These are phyloP conservation scores for Chymomyza caudatula DNA, from an alignment of 2,888 invertebrate genomes.

Conservation along the genomic window DNA sequence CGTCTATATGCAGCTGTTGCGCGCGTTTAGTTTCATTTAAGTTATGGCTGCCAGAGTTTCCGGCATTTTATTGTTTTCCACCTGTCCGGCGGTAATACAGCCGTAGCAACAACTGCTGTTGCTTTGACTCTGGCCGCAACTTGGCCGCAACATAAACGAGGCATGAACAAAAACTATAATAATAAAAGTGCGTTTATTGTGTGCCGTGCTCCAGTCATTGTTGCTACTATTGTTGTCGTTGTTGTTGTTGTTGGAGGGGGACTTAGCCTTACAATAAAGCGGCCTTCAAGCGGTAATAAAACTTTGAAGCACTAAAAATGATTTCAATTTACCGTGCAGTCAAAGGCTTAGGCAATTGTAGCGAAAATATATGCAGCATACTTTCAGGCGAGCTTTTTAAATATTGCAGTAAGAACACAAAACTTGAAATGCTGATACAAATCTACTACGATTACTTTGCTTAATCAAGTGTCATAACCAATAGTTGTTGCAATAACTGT, in stretches of 20 bases:
- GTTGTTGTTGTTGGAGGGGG: conserved; percentile 7
- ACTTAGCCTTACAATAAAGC: conserved; percentile 10
- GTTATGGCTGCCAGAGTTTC: conserved; percentile 44
- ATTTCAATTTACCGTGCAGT: conserved; percentile 30
- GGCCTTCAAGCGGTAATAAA: conserved; percentile 11
- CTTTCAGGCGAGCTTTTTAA: no score
- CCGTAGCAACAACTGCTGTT: background rate
- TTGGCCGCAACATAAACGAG: background rate
- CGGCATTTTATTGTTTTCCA: conserved; percentile 51
- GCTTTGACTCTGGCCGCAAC: background rate
- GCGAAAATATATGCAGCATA: no score
- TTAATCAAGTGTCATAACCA: no score
- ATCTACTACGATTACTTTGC: no score
- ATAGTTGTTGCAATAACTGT: no score
- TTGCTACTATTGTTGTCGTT: conserved; percentile 13
- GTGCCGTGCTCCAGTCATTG: background rate
- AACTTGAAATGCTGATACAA: no score
- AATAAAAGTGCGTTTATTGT: background rate
- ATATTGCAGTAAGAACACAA: no score
- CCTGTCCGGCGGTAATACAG: conserved; percentile 29
- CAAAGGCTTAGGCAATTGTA: background rate
- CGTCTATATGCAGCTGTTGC: background rate
- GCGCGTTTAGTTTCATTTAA: conserved; percentile 35
- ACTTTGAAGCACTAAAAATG: conserved; percentile 31
- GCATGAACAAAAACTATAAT: conserved; percentile 20